A percentile compares a stretch with the other conserved stretches of the same genome.
These are phyloP conservation scores for Andrena praecox DNA, from an alignment of 2,888 invertebrate genomes.

Conservation along the genomic window DNA sequence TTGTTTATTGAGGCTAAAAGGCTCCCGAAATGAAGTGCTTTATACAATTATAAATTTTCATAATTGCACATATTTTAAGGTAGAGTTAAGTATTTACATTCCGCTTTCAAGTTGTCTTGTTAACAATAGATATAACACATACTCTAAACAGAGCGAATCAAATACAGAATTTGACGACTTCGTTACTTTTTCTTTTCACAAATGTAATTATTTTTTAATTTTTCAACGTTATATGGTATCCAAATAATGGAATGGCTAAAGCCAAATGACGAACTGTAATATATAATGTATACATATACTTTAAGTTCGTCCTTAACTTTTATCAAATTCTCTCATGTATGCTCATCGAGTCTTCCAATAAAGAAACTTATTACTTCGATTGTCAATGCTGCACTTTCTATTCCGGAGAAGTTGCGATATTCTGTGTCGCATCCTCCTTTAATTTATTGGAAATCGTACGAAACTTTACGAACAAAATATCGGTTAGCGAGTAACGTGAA, in stretches of 20 bases:
- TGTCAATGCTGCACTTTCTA: conserved; percentile 85
- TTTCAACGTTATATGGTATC: not conserved
- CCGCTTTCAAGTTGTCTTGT: not conserved
- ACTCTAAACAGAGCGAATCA: not conserved
- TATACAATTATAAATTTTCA: not conserved
- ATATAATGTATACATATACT: conserved; percentile 65
- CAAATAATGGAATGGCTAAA: conserved; percentile 15
- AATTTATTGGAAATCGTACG: conserved; percentile 37
- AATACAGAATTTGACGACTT: not conserved
- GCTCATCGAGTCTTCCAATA: conserved; percentile 61
- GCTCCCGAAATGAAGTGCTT: not conserved
- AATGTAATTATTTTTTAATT: not conserved
- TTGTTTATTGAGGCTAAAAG: not conserved
- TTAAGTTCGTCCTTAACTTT: conserved; percentile 71
- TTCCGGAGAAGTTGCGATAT: conserved; percentile 58
- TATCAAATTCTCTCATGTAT: conserved; percentile 64
- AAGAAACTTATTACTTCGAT: conserved; percentile 81
- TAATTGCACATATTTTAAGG: not conserved
- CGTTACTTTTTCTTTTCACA: not conserved
- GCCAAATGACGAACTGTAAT: conserved; percentile 22
- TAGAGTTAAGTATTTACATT: not conserved
- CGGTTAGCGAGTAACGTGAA: conserved; percentile 29
- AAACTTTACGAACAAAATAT: conserved; percentile 43
- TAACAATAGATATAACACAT: not conserved
- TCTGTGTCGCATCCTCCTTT: conserved; percentile 47